Base-by-base conservation (phyloP, 2,113 vertebrate genomes). In the Cyrtonyx montezumae region DNA sequence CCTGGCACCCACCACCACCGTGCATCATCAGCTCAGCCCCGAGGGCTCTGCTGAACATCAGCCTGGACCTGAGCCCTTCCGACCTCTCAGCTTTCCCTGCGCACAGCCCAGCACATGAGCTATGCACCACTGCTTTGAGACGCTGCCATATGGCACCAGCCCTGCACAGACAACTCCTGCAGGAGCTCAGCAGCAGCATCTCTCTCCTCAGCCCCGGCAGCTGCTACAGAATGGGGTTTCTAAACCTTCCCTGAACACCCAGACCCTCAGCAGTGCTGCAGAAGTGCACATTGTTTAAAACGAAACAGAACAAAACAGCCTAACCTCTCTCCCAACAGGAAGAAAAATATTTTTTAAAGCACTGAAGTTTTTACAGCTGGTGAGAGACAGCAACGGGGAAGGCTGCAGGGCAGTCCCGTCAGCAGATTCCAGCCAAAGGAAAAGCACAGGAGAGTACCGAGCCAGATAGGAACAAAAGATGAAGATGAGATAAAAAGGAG, bases 341-440 rank as follows among this genome's bases (percentile, higher is more conserved):
- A 94, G 96, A 42, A 45, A 91, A 94, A 93, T 82, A 85, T 96
- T 91, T 83, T 88, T 66, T 22, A 26, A 91, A 89, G 84, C 53
- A 63, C 36, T 84, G 51, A 94, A 87, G 95, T 96, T 96, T 94
- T 93, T 91, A 93, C 92, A 92, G 94, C 96, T 96, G 92, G 78
- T 63, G 86, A 84, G 88, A 81, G 84, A 23, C 76, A 78, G 91
- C 66, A 32, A 9, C 1, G 1, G 32, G 87, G 84, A 61, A 53
- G 79, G 92, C 84, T 76, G 83, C 22, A 75, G 93, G 79, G 80
- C 77, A 65, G 91, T 16, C 74, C 78, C 34, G 36, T 78, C 90
- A 95, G 88, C 77, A 9, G 26, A 30, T 43, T 73, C 85, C 18
- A 77, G 82, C 69, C 94, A 61, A 12, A 90, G 61, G 0, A 36